Evolutionary conservation across 2,113 vertebrate genomes (phyloP).

Genomic region (Axis porcinus): DNA sequence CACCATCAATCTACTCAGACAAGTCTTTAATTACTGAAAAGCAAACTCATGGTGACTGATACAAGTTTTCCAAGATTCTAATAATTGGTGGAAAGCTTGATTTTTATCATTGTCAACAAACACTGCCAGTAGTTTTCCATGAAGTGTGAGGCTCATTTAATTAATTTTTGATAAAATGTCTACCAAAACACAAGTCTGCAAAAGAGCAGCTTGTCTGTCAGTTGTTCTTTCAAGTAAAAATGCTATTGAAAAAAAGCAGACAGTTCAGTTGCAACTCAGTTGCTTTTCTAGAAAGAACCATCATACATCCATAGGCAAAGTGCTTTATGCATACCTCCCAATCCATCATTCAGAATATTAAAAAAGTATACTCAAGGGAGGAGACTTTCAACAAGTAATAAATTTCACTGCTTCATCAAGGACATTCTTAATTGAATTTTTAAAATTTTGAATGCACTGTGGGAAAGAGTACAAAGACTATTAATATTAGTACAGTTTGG

Average conservation of each 20-base stretch:
- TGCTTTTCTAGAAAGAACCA: not conserved
- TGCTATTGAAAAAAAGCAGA: not conserved
- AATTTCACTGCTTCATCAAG: not conserved
- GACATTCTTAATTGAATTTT: not conserved
- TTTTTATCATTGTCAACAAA: not conserved
- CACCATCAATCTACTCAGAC: not conserved
- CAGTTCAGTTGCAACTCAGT: not conserved
- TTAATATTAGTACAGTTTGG: not conserved
- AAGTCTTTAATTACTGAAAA: not conserved
- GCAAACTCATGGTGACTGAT: not conserved
- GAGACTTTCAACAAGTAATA: not conserved
- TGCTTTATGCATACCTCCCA: not conserved
- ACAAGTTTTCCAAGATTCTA: not conserved
- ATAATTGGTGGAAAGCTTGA: not conserved
- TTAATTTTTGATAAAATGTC: not conserved
- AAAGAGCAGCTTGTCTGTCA: not conserved
- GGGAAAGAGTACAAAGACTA: not conserved
- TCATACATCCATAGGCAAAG: not conserved
- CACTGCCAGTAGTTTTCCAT: not conserved
- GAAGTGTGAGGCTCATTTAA: not conserved
- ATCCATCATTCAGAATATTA: not conserved
- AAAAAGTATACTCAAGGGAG: not conserved
- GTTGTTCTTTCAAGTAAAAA: not conserved
- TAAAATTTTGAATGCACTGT: not conserved
- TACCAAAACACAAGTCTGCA: not conserved